These are phyloP conservation scores for Thera obeliscata DNA, from an alignment of 2,888 invertebrate genomes.

Conservation along the genomic window DNA sequence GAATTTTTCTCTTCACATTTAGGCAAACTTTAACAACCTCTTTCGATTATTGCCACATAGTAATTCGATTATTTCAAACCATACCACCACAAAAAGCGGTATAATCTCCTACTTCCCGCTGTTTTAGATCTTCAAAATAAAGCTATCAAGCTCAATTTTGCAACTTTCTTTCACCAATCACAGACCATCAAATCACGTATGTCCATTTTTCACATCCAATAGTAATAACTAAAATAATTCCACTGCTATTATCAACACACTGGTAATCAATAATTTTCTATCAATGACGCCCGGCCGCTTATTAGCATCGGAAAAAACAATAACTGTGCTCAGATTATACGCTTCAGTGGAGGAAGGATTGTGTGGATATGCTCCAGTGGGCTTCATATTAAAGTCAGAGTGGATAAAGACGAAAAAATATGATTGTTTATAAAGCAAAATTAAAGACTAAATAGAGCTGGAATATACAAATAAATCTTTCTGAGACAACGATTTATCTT, in stretches of 20 bases:
- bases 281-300: conserved; percentile 77
- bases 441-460: too few species aligned
- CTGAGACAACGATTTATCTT: too few species aligned
- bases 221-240: conserved; percentile 53
- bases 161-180: conserved; percentile 7
- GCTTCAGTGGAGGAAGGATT: conserved; percentile 45
- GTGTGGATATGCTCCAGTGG: conserved; percentile 45
- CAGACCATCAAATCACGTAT: conserved; percentile 11
- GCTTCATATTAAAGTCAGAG: background rate
- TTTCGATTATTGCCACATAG: background rate
- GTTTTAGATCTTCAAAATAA: conserved; percentile 8
- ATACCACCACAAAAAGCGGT: background rate
- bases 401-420: background rate
- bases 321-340: conserved; percentile 73
- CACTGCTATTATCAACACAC: conserved; percentile 32
- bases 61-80: background rate
- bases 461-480: too few species aligned
- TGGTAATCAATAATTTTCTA: conserved; percentile 79
- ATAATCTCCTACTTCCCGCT: background rate
- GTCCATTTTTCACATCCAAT: conserved; percentile 29
- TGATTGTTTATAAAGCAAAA: too few species aligned
- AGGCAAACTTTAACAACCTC: background rate
- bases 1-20: background rate
- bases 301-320: conserved; percentile 79
- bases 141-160: conserved; percentile 14